phyloP scores from a whole-genome alignment of 2,888 invertebrate species.

The Phragmatobia fuliginosa region DNA sequence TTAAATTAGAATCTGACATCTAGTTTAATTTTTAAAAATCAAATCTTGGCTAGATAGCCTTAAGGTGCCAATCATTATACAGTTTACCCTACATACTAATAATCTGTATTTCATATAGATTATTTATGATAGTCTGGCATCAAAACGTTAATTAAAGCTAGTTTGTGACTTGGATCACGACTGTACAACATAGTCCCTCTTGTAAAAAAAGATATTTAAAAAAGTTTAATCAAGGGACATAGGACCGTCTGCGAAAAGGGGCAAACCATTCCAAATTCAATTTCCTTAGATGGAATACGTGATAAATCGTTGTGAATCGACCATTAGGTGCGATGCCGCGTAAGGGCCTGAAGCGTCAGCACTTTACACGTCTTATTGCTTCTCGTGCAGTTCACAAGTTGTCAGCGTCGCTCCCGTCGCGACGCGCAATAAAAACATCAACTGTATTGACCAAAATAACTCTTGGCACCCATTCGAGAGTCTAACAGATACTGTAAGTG shows the following conservation, averaged over 20 bases:
- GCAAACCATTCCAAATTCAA: constrained; percentile 77
- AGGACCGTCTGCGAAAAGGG: constrained; percentile 64
- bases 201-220: constrained; percentile 50
- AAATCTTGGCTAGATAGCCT: no score
- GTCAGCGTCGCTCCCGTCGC: constrained; percentile 72
- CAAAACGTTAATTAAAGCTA: neutral
- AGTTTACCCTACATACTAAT: no score
- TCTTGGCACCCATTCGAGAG: constrained; percentile 82
- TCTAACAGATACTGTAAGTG: constrained; percentile 77
- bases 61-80: no score
- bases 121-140: neutral
- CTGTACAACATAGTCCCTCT: neutral
- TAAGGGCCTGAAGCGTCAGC: constrained; percentile 71
- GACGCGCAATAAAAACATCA: constrained; percentile 86
- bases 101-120: no score
- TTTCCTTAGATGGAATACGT: constrained; percentile 79
- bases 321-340: constrained; percentile 79
- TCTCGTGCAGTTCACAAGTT: constrained; percentile 70
- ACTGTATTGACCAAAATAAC: constrained; percentile 85
- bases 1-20: no score
- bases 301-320: constrained; percentile 82
- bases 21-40: no score
- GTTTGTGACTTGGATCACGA: neutral
- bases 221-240: constrained; percentile 75
- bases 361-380: constrained; percentile 81